Evolutionary conservation across 2,888 invertebrate species (phyloP).

Genomic region (Tetranychus piercei): DNA sequence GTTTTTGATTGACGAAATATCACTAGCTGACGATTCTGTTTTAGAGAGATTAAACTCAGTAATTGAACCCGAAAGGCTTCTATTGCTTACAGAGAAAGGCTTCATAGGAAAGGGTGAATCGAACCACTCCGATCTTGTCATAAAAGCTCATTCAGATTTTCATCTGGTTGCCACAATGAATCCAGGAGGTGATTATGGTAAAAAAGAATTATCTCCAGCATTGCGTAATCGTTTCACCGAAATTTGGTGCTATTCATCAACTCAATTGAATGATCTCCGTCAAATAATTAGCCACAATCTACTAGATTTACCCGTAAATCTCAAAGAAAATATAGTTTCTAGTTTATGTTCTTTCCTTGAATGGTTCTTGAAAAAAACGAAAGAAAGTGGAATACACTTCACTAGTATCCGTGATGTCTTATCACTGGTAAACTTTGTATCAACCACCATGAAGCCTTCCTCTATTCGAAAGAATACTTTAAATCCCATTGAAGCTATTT

Average conservation of each 20-base stretch:
- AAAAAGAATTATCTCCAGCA: conserved; percentile 94
- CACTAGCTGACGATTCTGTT: conserved; percentile 92
- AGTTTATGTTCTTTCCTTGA: conserved; percentile 60
- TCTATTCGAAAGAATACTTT: neutral
- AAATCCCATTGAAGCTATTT: neutral
- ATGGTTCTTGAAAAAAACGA: conserved; percentile 40
- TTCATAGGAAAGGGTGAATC: conserved; percentile 34
- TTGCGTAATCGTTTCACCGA: conserved; percentile 92
- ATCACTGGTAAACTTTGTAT: conserved; percentile 1
- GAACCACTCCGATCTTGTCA: conserved; percentile 26
- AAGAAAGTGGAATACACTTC: conserved; percentile 41
- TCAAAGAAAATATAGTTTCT: conserved; percentile 35
- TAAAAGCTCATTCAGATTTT: conserved; percentile 47
- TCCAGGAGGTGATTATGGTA: conserved; percentile 97
- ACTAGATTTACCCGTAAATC: conserved; percentile 20
- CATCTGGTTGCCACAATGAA: conserved; percentile 96
- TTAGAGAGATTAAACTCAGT: conserved; percentile 89
- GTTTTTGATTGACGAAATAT: conserved; percentile 95
- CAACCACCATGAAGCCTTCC: neutral
- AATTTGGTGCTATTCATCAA: conserved; percentile 80
- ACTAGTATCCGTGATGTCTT: conserved; percentile 78
- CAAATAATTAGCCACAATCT: conserved; percentile 32
- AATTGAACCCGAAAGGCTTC: conserved; percentile 71
- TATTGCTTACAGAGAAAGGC: conserved; percentile 69
- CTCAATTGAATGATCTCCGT: conserved; percentile 36